Conservation (phyloP, 2,888 invertebrate species). For the Macaria notata region DNA sequence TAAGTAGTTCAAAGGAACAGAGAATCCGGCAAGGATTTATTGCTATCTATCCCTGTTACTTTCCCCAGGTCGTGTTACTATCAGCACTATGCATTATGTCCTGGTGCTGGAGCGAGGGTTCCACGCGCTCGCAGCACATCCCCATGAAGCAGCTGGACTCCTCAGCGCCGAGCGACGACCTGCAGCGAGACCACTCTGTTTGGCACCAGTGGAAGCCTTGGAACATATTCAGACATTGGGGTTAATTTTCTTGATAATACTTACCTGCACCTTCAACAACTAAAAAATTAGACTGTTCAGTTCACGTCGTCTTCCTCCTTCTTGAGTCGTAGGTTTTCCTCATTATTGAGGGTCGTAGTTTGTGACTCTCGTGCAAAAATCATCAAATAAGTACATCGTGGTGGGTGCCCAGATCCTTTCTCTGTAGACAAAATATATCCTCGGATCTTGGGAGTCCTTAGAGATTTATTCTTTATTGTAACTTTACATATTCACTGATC, state of each 20-base stretch:
- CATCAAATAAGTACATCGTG: too few species aligned
- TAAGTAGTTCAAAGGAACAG: too few species aligned
- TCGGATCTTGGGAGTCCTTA: too few species aligned
- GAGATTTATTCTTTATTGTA: too few species aligned
- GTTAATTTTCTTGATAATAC: conserved; percentile 39
- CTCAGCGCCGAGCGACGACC: conserved; percentile 38
- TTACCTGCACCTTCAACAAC: too few species aligned
- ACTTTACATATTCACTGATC: too few species aligned
- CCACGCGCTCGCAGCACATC: conserved; percentile 37
- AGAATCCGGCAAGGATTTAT: too few species aligned
- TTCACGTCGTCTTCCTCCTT: conserved; percentile 3
- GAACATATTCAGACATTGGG: conserved; percentile 52
- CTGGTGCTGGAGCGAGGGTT: conserved; percentile 44
- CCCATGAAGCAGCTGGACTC: conserved; percentile 42
- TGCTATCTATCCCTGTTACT: conserved; percentile 1
- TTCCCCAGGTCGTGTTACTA: conserved; percentile 46
- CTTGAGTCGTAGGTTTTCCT: too few species aligned
- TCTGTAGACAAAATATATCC: too few species aligned
- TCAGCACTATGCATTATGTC: conserved; percentile 46
- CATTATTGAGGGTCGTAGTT: too few species aligned
- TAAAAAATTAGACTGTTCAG: not conserved
- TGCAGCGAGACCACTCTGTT: conserved; percentile 41
- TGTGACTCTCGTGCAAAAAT: too few species aligned
- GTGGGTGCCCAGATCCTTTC: too few species aligned
- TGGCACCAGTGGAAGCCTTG: conserved; percentile 58